Base-by-base conservation (phyloP, 2,113 vertebrate species). In the Conger conger region DNA sequence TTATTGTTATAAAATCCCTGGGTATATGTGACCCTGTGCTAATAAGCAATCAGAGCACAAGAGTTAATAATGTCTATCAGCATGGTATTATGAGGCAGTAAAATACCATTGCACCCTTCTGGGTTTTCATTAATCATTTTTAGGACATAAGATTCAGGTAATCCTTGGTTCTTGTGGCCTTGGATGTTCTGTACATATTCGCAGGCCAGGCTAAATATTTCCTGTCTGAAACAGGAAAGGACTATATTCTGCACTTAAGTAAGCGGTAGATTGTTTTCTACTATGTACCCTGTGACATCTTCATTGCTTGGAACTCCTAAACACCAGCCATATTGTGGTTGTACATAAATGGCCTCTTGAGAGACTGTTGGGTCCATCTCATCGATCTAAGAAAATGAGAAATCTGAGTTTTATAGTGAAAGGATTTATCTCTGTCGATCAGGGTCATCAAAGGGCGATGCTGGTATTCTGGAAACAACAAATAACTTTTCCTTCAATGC, bases 331-430 rank as follows among this genome's bases (percentile, higher is more conserved):
- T 30, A 73, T 73, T 73, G 68, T 73, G 68, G n/a, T 73, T 33
- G 68, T 30, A 73, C 68, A 33, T 73, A 73, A 73, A 73, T 73
- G 68, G 20, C 68, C 68, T 73, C 68, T 73, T 7, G 68, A 73
- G 68, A 73, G 68, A 13, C 68, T 73, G 27, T 33, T 9, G 68
- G 27, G n/a, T 73, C 68, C 8, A 13, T 73, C 68, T 73, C 68
- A 73, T 73, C 68, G 27, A 73, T 73, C n/a, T 73, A n/a, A 33
- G 68, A 33, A 73, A 73, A 73, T 73, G 68, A 73, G 68, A 73
- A 73, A 73, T 73, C 68, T 30, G 68, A n/a, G 68, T 11, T 73
- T 13, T 30, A 33, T 13, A 33, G 27, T 73, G 68, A 73, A 73
- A n/a, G n/a, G 68, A 73, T 73, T 73, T 73, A 13, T 1, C 68